Conservation (phyloP, 2,113 vertebrate genomes). For the Neotoma lepida region DNA sequence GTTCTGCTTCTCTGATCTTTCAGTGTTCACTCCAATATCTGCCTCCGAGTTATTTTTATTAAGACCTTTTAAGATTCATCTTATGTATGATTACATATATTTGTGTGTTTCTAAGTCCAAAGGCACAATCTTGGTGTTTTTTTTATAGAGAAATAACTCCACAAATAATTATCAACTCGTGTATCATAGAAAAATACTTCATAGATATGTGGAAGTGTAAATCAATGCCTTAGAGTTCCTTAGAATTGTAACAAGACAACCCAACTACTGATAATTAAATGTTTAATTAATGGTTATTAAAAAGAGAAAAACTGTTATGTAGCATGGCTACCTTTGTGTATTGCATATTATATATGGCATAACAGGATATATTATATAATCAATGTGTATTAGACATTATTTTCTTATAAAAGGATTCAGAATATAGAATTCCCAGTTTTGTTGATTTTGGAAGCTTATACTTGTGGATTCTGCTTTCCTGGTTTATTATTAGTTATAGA, state of each 20-base stretch:
- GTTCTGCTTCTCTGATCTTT: too few relatives aligned
- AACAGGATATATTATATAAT: not conserved
- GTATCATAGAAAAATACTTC: not conserved
- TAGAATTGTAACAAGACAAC: not conserved
- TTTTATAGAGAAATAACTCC: not conserved
- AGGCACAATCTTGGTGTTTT: not conserved
- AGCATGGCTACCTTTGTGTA: not conserved
- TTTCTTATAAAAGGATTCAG: not conserved
- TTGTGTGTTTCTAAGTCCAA: not conserved
- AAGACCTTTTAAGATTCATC: too few relatives aligned
- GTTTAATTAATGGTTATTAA: constrained; percentile 45
- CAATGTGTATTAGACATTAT: not conserved
- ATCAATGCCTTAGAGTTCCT: not conserved
- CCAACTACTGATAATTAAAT: constrained; percentile 23
- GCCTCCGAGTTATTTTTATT: too few relatives aligned
- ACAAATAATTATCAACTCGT: not conserved
- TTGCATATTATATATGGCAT: not conserved
- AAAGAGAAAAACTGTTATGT: not conserved
- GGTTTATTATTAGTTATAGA: not conserved
- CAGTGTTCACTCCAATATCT: too few relatives aligned
- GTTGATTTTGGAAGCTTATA: not conserved
- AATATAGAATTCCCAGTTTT: not conserved
- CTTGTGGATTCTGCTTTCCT: not conserved
- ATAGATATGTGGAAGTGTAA: not conserved
- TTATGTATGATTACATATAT: too few relatives aligned